Evolutionary conservation across 2,797 vertebrate species (phyloP).

Genomic region (Sylvilagus floridanus): DNA sequence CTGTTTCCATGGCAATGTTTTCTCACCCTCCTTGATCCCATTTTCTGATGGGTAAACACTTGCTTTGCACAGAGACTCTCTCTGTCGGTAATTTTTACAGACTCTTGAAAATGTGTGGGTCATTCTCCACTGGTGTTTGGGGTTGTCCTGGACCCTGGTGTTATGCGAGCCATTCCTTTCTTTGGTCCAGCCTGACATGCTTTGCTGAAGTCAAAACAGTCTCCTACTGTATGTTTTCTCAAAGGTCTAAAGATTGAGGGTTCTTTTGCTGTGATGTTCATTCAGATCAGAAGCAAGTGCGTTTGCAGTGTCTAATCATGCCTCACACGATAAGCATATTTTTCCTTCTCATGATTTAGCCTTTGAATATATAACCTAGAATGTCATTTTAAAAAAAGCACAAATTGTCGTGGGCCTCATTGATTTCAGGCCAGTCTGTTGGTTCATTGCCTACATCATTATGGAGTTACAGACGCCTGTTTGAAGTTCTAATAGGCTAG

Average conservation of each 20-base stretch:
- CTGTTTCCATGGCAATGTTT: constrained; percentile 24
- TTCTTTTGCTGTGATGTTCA: not conserved
- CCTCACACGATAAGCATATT: not conserved
- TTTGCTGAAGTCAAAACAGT: not conserved
- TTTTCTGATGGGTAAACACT: constrained; percentile 5
- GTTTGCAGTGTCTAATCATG: not conserved
- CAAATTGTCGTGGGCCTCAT: not conserved
- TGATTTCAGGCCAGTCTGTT: not conserved
- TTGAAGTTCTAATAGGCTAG: not conserved
- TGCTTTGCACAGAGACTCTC: not conserved
- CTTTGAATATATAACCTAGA: not conserved
- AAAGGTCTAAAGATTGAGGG: not conserved
- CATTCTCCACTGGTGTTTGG: not conserved
- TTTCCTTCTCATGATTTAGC: not conserved
- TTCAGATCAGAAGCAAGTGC: not conserved
- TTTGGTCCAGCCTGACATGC: not conserved
- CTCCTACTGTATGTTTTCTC: not conserved
- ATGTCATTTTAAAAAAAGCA: no score
- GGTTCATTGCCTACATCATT: not conserved
- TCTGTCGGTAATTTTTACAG: constrained; percentile 52
- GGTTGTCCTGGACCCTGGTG: not conserved
- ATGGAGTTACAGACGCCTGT: not conserved
- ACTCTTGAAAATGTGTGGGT: constrained; percentile 17
- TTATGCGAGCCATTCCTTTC: not conserved
- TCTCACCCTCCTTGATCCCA: not conserved